Evolutionary conservation across 2,113 vertebrate genomes (phyloP).

Genomic region (Hipposideros armiger): DNA sequence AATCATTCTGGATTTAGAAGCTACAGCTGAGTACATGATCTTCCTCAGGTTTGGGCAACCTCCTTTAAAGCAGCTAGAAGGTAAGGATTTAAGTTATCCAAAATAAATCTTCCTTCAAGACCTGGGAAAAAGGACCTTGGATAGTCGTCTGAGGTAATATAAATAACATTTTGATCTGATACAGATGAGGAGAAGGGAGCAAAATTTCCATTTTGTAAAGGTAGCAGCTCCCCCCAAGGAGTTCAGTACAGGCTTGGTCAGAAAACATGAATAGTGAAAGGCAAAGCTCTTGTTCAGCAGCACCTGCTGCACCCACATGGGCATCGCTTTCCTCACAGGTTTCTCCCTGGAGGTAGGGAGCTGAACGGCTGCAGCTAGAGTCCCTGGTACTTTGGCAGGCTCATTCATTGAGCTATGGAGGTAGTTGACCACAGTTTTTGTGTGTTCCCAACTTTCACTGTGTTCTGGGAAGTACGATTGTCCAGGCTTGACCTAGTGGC

Average conservation of each 20-base stretch:
- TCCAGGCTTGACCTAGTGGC: slow-evolving; percentile 92
- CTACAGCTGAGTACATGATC: slow-evolving; percentile 97
- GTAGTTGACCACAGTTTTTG: slow-evolving; percentile 93
- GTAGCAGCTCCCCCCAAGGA: slow-evolving; percentile 97
- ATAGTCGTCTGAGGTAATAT: slow-evolving; percentile 95
- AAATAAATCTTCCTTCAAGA: slow-evolving; percentile 94
- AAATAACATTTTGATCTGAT: slow-evolving; percentile 94
- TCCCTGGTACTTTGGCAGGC: slow-evolving; percentile 92
- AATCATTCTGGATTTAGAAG: slow-evolving; percentile 95
- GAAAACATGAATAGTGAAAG: slow-evolving; percentile 95
- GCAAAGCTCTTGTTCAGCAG: slow-evolving; percentile 92
- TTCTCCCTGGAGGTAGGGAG: slow-evolving; percentile 82
- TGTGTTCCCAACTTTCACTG: slow-evolving; percentile 88
- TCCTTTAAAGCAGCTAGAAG: slow-evolving; percentile 94
- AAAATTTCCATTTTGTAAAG: slow-evolving; percentile 94
- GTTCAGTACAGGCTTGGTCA: slow-evolving; percentile 94
- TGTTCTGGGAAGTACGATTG: slow-evolving; percentile 95
- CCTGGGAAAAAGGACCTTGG: slow-evolving; percentile 97
- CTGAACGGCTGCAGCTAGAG: slow-evolving; percentile 90
- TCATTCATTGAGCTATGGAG: slow-evolving; percentile 96
- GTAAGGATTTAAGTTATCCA: slow-evolving; percentile 93
- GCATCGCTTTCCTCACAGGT: slow-evolving; percentile 92
- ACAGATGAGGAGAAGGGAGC: slow-evolving; percentile 94
- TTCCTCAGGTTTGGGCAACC: slow-evolving; percentile 96
- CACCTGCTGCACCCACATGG: slow-evolving; percentile 92